Conservation (phyloP, 1,140 invertebrate genomes). For the Pissodes strobi region DNA sequence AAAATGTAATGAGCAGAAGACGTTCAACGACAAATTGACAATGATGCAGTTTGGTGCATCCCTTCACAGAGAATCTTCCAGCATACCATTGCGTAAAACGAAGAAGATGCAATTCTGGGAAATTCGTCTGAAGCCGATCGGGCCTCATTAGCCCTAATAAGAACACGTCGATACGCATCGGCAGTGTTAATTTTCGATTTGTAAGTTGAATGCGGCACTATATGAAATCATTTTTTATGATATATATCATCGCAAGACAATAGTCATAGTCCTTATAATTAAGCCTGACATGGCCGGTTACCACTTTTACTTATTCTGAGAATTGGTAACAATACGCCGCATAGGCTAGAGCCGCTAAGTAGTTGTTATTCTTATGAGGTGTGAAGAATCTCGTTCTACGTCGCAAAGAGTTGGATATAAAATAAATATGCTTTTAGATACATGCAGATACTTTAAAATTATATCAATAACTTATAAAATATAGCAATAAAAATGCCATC, state of each 20-base stretch:
- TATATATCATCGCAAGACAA: constrained; percentile 10
- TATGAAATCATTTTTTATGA: neutral
- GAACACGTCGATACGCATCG: constrained; percentile 29
- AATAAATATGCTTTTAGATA: no score
- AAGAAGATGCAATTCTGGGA: constrained; percentile 25
- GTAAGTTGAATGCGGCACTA: constrained; percentile 12
- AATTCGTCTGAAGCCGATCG: constrained; percentile 30
- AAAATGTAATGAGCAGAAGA: no score
- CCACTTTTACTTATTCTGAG: constrained; percentile 23
- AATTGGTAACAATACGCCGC: constrained; percentile 8
- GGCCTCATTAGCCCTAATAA: constrained; percentile 25
- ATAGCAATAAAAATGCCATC: no score
- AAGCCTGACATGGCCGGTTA: constrained; percentile 3
- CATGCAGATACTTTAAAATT: no score
- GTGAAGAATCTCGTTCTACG: no score
- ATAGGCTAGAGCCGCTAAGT: no score
- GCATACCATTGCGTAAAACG: constrained; percentile 24
- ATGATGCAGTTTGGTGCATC: no score
- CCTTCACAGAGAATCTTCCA: no score
- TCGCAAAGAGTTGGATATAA: no score
- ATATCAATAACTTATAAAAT: no score
- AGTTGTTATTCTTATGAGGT: no score
- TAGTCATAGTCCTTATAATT: constrained; percentile 15
- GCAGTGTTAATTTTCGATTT: constrained; percentile 31
- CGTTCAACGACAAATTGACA: no score